A percentile compares a stretch with the other conserved stretches of the same genome.
phyloP scores from a whole-genome alignment of 2,888 invertebrate species.

The Plusia festucae region DNA sequence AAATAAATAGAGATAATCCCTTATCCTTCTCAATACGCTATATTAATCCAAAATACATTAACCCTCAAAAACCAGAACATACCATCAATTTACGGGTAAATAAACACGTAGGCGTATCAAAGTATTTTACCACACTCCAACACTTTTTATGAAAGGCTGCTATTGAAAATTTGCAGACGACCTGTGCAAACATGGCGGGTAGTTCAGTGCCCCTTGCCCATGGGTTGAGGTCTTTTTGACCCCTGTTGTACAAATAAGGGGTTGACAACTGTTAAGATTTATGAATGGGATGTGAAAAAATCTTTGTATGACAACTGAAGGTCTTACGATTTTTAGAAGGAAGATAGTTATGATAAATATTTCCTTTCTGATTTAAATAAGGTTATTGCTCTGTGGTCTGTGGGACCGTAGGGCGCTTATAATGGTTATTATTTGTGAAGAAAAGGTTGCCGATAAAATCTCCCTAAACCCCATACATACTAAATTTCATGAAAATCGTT shows the following conservation, averaged over 20 bases:
- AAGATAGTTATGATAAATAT: background rate
- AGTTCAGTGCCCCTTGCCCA: conserved; percentile 26
- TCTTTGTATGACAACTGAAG: background rate
- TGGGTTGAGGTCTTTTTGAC: conserved; percentile 31
- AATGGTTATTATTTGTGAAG: no score
- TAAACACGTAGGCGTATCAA: conserved; percentile 1
- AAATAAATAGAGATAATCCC: background rate
- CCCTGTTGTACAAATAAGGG: conserved; percentile 35
- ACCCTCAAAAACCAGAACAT: background rate
- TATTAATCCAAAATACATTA: conserved; percentile 14
- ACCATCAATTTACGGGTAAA: background rate
- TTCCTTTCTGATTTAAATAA: background rate
- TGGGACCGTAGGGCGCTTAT: no score
- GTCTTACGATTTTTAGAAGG: background rate
- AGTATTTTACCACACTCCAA: background rate
- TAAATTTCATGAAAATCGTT: no score
- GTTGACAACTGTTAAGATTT: conserved; percentile 14
- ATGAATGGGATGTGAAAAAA: conserved; percentile 16
- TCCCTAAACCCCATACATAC: no score
- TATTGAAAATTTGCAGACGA: conserved; percentile 11
- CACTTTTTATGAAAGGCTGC: background rate
- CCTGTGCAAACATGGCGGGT: conserved; percentile 14
- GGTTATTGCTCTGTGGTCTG: background rate
- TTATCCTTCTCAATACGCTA: background rate
- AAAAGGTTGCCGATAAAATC: no score